A percentile compares a stretch with the other conserved stretches of the same genome.
phyloP scores from a whole-genome alignment of 2,797 vertebrate genomes.

The Anguilla megastoma region DNA sequence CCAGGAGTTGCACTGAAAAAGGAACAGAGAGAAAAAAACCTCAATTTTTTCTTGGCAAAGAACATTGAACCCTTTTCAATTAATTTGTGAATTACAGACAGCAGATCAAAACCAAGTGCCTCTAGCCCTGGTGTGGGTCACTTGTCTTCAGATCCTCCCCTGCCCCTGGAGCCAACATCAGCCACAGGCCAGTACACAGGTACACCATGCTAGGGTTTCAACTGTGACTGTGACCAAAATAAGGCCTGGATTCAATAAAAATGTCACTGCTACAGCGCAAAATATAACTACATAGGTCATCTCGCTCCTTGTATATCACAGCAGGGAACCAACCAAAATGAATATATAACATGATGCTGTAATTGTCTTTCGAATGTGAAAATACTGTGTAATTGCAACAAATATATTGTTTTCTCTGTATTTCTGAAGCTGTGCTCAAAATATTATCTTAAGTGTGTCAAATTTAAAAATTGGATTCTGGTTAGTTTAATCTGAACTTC shows the following conservation, averaged over 20 bases:
- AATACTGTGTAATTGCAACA: too few relatives aligned
- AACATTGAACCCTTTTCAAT: not conserved
- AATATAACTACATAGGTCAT: not conserved
- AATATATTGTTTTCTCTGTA: too few relatives aligned
- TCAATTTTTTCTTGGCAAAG: not conserved
- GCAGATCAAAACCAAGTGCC: conserved; percentile 72
- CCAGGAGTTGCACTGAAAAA: too few relatives aligned
- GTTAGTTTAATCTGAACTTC: too few relatives aligned
- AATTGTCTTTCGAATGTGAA: too few relatives aligned
- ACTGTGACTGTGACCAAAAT: not conserved
- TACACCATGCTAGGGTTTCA: not conserved
- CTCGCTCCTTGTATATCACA: not conserved
- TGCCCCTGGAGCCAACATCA: conserved; percentile 44
- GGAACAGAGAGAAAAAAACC: not conserved
- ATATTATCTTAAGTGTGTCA: too few relatives aligned
- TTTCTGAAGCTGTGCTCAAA: too few relatives aligned
- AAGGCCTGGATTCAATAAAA: not conserved
- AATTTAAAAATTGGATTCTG: too few relatives aligned
- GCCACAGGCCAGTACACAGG: conserved; percentile 44
- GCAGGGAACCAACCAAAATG: too few relatives aligned
- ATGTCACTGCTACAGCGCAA: too few relatives aligned
- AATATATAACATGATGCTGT: too few relatives aligned
- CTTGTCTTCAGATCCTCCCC: conserved; percentile 69
- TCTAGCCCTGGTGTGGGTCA: conserved; percentile 65
- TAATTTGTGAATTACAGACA: conserved; percentile 62